Evolutionary conservation across 2,113 vertebrate genomes (phyloP).

Genomic region (Oreochromis aureus): DNA sequence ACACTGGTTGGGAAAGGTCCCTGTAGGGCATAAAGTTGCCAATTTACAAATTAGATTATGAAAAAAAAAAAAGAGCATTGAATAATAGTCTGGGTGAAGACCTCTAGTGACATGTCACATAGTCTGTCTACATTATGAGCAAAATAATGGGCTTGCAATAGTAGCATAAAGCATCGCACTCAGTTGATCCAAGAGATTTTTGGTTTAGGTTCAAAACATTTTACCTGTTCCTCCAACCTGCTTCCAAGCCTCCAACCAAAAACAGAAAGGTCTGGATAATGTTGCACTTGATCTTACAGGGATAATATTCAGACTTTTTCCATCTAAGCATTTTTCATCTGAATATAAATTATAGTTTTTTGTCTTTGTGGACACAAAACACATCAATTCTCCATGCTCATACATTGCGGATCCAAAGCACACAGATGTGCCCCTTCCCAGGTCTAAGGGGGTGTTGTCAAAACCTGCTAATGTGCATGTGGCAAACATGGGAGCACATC

Average conservation of each 20-base stretch:
- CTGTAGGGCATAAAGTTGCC: not conserved
- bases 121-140: not conserved
- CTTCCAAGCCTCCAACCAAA: not conserved
- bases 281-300: not conserved
- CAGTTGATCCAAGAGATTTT: not conserved
- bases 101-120: not conserved
- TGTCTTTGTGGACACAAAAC: not conserved
- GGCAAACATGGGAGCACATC: constrained; percentile 29
- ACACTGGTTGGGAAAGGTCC: not conserved
- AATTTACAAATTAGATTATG: not conserved
- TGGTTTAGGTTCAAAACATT: not conserved
- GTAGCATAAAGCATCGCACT: not conserved
- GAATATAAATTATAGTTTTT: not conserved
- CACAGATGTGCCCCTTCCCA: not conserved
- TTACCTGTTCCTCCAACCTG: not conserved
- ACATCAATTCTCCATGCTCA: not conserved
- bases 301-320: not conserved
- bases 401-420: not conserved
- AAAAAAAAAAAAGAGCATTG: not conserved
- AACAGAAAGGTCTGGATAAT: not conserved
- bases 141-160: not conserved
- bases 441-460: not conserved
- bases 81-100: not conserved
- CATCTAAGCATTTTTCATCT: not conserved
- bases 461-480: constrained; percentile 22